Evolutionary conservation across 1,140 invertebrate genomes (phyloP).

Genomic region (Atta cephalotes): DNA sequence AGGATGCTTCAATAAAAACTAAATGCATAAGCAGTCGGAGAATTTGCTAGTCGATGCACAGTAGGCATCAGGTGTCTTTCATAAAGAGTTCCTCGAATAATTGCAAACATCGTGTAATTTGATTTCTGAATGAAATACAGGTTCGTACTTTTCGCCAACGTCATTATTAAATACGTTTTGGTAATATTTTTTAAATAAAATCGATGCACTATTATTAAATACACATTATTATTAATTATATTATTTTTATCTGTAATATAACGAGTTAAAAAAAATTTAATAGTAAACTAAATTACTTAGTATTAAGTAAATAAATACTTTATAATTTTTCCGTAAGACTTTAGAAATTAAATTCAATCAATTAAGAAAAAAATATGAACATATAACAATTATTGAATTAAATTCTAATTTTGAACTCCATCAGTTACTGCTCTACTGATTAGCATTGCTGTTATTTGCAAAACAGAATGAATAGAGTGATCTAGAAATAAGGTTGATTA

Average conservation of each 20-base stretch:
- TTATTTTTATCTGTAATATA: not conserved
- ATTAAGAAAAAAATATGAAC: not conserved
- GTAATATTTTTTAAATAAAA: not conserved
- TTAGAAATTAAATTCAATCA: not conserved
- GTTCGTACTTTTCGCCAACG: not conserved
- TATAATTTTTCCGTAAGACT: not conserved
- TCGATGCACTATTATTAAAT: not conserved
- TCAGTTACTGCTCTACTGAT: not conserved
- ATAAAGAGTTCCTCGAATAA: conserved; percentile 27
- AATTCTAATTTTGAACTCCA: not conserved
- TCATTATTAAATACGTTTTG: conserved; percentile 2
- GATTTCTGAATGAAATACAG: conserved; percentile 19
- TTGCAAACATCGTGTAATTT: conserved; percentile 34
- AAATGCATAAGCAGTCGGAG: conserved; percentile 38
- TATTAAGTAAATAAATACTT: not conserved
- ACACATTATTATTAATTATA: not conserved
- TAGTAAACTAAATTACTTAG: not conserved
- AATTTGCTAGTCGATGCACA: conserved; percentile 49
- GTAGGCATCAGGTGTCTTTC: not conserved
- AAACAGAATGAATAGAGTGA: conserved; percentile 18
- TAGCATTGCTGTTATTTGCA: conserved; percentile 22
- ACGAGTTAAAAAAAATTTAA: not conserved
- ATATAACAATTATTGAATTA: not conserved
- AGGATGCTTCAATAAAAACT: conserved; percentile 29
- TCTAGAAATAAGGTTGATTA: not conserved